Evolutionary conservation across 2,888 invertebrate species (phyloP).

Genomic region (Isoperla grammatica): DNA sequence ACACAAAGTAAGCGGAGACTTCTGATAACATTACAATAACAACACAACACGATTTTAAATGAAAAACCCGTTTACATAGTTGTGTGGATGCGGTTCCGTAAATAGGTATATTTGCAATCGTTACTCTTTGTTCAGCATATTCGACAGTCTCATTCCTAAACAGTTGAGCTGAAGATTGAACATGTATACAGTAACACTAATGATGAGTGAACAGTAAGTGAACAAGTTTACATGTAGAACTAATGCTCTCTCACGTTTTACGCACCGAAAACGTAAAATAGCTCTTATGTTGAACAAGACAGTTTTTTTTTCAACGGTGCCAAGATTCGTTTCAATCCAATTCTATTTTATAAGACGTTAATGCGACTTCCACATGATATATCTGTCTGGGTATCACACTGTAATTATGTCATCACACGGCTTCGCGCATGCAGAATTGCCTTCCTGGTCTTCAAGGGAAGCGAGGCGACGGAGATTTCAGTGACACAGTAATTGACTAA

Average conservation of each 20-base stretch:
- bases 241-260: neutral
- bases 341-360: slow-evolving; percentile 4
- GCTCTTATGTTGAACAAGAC: neutral
- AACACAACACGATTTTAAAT: no score
- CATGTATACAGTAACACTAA: no score
- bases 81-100: no score
- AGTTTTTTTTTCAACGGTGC: neutral
- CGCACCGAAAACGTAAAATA: neutral
- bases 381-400: slow-evolving; percentile 6
- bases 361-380: neutral
- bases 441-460: no score
- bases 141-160: no score
- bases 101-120: no score
- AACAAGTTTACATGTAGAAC: slow-evolving; percentile 1
- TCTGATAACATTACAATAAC: no score
- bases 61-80: no score
- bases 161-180: no score
- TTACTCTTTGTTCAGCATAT: no score
- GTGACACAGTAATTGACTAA: neutral
- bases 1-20: no score
- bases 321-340: slow-evolving; percentile 14
- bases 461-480: neutral
- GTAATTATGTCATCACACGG: slow-evolving; percentile 9
- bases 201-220: neutral
- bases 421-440: neutral